Evolutionary conservation across 2,888 invertebrate species (phyloP), one percentile per base, ranked within the genome.

Genomic region (Plebejus anna): DNA sequence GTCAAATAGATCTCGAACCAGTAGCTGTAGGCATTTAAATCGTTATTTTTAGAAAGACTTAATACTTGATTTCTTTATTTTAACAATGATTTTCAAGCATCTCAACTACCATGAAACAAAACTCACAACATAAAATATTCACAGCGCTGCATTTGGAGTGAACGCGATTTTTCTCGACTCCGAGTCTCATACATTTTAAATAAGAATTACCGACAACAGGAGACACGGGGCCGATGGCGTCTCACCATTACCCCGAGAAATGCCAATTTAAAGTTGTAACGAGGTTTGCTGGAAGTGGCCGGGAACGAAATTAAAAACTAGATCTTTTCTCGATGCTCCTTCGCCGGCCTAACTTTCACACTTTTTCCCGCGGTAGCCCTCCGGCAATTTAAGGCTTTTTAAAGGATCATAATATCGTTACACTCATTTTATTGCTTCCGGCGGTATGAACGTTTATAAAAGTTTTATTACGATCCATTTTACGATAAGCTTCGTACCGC

Each of bases 261-360:
- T 89, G 91, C 90, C 93, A 93, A 93, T 93, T 93, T 93, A 92
- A 93, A 93, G 89, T 92, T 92, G 91, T 92, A 92, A 92, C 92
- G 89, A 92, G 92, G 90, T 92, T 91, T 90, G 88, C 90, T 87
- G 89, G 91, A 89, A 91, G 91, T 90, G 91, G 89, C 89, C 89
- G 86, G 88, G 88, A 91, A 91, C 90, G 87, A 90, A 92, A 93
- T 92, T 92, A 92, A 92, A 92, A 93, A 92, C 76, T 76, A 76
- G 59, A 76, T 70, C 76, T 59, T 36, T 42, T 86, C 87, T 83
- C 86, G 87, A 84, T 86, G 82, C 85, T 78, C 80, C 88, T 85
- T 88, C 84, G 89, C 89, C 84, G 88, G 90, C 89, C 90, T 90
- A 91, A 91, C 91, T 92, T 91, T 86, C 85, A 88, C 88, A 90